Evolutionary conservation across 2,888 invertebrate genomes (phyloP), one percentile per base, ranked within the genome.

Genomic region (Lepidocyrtoides sp.): DNA sequence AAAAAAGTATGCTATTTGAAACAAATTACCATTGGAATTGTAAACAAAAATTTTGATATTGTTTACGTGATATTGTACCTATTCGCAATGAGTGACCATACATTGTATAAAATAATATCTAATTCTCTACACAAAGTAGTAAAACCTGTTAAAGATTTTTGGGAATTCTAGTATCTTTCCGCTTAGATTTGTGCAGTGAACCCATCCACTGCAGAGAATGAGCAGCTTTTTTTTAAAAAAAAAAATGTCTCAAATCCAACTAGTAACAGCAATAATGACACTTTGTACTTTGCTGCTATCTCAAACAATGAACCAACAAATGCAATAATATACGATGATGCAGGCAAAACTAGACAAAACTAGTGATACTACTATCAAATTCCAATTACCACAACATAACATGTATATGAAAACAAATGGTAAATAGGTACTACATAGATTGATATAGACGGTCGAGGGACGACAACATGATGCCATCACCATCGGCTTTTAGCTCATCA

Each of bases 91-190:
- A 63, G 26, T 26, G 60, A n/a, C n/a, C n/a, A n/a, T n/a, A n/a
- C n/a, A n/a, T n/a, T n/a, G n/a, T n/a, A n/a, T n/a, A n/a, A n/a
- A n/a, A n/a, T n/a, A n/a, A n/a, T n/a, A 7, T 10, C 51, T 60
- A 26, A 26, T 17, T 23, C 7, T 60, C 60, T 60, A 26, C 26
- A 0, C 20, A 26, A 57, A 54, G 57, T 57, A 41, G 57, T 29
- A 57, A 81, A 81, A 81, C 81, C 54, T 81, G 81, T 81, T 81
- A 32, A 20, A 8, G 36, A 57, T 32, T 81, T 81, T 26, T 26
- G n/a, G n/a, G n/a, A n/a, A n/a, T n/a, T n/a, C n/a, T 75, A n/a
- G 54, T 81, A 81, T 54, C 57, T 57, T 79, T 81, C 29, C 57
- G 26, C n/a, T 23, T 44, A 23, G 17, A 17, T 44, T 41, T 17